phyloP scores from a whole-genome alignment of 2,113 vertebrate genomes.

The Crotophaga sulcirostris region DNA sequence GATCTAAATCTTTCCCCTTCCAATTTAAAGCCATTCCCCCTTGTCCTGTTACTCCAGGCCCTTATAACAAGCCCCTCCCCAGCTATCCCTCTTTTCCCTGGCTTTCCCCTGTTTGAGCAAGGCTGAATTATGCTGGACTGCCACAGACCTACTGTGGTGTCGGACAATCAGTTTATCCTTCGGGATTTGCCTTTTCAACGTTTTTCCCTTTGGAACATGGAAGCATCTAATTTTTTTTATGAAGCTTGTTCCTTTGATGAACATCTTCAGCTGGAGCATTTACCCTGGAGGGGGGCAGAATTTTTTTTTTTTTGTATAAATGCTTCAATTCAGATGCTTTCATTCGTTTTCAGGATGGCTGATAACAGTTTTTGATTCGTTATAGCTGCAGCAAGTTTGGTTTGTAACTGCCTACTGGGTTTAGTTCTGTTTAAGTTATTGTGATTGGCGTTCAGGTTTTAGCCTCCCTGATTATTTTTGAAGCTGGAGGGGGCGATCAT shows the following conservation, averaged over 20 bases:
- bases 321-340: not conserved
- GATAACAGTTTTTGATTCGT: not conserved
- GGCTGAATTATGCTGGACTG: accelerated
- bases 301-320: not conserved
- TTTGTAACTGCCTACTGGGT: not conserved
- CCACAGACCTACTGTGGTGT: not conserved
- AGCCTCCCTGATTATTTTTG: not conserved
- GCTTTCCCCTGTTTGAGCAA: too few species aligned
- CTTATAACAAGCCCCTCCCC: too few species aligned
- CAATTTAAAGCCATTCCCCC: too few species aligned
- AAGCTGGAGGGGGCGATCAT: not conserved
- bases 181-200: not conserved
- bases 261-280: not conserved
- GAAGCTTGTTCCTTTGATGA: not conserved
- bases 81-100: too few species aligned
- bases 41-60: too few species aligned
- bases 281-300: not conserved
- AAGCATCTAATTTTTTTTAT: not conserved
- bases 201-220: not conserved
- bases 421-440: not conserved
- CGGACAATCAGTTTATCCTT: not conserved
- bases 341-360: not conserved
- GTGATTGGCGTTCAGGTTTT: not conserved
- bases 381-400: not conserved
- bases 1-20: too few species aligned